Evolutionary conservation across 2,888 invertebrate species (phyloP).

Genomic region (Thelaira solivaga): DNA sequence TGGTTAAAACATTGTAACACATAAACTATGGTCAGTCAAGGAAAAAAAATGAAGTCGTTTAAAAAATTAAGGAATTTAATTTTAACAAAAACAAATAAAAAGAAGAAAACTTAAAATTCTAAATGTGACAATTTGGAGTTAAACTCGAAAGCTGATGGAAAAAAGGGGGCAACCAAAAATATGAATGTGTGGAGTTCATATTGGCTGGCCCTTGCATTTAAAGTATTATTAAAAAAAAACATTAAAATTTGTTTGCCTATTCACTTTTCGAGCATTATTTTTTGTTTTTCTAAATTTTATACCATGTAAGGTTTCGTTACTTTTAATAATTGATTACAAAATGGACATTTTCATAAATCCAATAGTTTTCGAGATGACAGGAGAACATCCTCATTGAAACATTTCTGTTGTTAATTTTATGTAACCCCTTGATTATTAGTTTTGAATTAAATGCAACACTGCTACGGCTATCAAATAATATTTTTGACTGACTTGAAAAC

Average conservation of each 20-base stretch:
- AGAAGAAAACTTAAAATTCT: constrained; percentile 4
- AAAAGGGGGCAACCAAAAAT: constrained; percentile 20
- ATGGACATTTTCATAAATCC: constrained; percentile 34
- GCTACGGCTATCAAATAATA: constrained; percentile 64
- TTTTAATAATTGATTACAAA: neutral
- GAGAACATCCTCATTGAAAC: constrained; percentile 23
- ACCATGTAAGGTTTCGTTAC: neutral
- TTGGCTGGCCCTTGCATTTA: neutral
- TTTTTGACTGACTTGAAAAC: constrained; percentile 76
- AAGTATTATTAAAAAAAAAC: neutral
- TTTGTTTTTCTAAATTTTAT: neutral
- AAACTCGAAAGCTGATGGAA: constrained; percentile 58
- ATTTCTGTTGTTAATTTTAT: constrained; percentile 38
- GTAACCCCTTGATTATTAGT: constrained; percentile 51
- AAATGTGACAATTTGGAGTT: constrained; percentile 10
- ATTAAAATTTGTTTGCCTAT: neutral
- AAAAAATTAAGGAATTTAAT: neutral
- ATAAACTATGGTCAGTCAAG: constrained; percentile 71
- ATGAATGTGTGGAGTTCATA: neutral
- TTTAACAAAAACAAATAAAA: neutral
- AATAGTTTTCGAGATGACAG: constrained; percentile 55
- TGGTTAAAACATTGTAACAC: constrained; percentile 67
- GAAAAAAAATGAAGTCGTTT: constrained; percentile 65
- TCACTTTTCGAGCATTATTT: neutral
- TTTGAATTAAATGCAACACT: constrained; percentile 35